A percentile compares a stretch with the other conserved stretches of the same genome.
phyloP scores from a whole-genome alignment of 2,888 invertebrate genomes.

The Terebella lapidaria region DNA sequence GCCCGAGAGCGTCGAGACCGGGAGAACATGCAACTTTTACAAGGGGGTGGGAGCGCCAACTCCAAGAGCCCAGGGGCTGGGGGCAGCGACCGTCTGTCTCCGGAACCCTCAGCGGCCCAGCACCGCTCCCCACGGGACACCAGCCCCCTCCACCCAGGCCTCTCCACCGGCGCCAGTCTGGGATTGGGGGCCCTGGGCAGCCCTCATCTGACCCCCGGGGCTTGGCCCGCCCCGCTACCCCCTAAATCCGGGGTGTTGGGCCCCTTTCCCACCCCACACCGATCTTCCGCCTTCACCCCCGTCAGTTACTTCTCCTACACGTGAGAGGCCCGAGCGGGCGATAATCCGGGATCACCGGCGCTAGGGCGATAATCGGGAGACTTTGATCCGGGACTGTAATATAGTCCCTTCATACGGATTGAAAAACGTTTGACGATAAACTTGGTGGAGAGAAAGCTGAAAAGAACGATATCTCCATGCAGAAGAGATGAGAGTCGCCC shows the following conservation, averaged over 20 bases:
- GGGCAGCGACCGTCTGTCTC: not conserved
- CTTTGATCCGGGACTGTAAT: too few relatives aligned
- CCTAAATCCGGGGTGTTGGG: slow-evolving; percentile 1
- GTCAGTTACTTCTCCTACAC: not conserved
- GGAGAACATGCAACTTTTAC: slow-evolving; percentile 19
- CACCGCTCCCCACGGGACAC: not conserved
- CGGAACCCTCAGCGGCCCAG: not conserved
- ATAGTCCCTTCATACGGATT: too few relatives aligned
- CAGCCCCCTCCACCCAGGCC: not conserved
- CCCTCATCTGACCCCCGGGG: not conserved
- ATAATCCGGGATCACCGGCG: too few relatives aligned
- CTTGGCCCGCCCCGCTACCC: not conserved
- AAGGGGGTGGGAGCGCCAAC: not conserved
- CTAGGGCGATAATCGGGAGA: too few relatives aligned
- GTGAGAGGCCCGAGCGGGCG: too few relatives aligned
- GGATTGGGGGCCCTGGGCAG: not conserved
- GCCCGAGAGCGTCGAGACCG: slow-evolving; percentile 45
- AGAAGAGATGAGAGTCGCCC: too few relatives aligned
- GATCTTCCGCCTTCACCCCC: slow-evolving; percentile 2
- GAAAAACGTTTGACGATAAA: too few relatives aligned
- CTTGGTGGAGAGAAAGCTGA: too few relatives aligned
- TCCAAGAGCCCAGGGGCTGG: not conserved
- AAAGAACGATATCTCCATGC: too few relatives aligned
- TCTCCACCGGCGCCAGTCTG: not conserved
- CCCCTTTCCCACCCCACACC: not conserved